phyloP scores from a whole-genome alignment of 1,140 invertebrate genomes.

The Hyles euphorbiae region DNA sequence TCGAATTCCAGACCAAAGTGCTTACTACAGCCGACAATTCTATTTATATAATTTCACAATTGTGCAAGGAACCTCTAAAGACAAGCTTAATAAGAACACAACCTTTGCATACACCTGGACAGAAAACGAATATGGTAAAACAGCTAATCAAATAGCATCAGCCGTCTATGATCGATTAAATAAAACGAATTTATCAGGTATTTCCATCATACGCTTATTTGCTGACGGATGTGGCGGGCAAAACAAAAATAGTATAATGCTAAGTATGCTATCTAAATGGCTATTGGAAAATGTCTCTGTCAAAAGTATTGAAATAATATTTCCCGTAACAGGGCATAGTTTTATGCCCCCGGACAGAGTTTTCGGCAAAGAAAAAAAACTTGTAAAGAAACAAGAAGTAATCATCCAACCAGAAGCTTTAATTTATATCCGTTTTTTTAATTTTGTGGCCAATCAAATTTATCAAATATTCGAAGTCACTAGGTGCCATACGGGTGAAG shows the following conservation, averaged over 20 bases:
- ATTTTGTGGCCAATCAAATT: slow-evolving; percentile 1
- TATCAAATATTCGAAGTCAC: slow-evolving; percentile 7
- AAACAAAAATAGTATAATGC: slow-evolving; percentile 11
- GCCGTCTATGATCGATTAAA: slow-evolving; percentile 10
- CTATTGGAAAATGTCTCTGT: slow-evolving; percentile 4
- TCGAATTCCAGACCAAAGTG: slow-evolving; percentile 27
- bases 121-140: slow-evolving; percentile 12
- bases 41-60: slow-evolving; percentile 32
- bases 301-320: slow-evolving; percentile 7
- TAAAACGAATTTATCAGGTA: slow-evolving; percentile 1
- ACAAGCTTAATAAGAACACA: slow-evolving; percentile 27
- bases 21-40: slow-evolving; percentile 27
- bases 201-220: slow-evolving; percentile 3
- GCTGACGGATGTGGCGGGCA: slow-evolving; percentile 11
- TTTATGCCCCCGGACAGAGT: slow-evolving; percentile 8
- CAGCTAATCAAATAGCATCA: slow-evolving; percentile 14
- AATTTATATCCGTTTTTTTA: background rate
- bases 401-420: slow-evolving; percentile 18
- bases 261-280: slow-evolving; percentile 7
- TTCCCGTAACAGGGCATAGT: slow-evolving; percentile 10
- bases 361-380: slow-evolving; percentile 21
- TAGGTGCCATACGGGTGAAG: slow-evolving; percentile 10
- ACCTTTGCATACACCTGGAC: slow-evolving; percentile 20
- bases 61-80: slow-evolving; percentile 24
- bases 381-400: slow-evolving; percentile 14